A percentile compares a stretch with the other conserved stretches of the same genome.
Evolutionary conservation across 1,140 invertebrate species (phyloP).

Genomic region (Cataglyphis hispanica): DNA sequence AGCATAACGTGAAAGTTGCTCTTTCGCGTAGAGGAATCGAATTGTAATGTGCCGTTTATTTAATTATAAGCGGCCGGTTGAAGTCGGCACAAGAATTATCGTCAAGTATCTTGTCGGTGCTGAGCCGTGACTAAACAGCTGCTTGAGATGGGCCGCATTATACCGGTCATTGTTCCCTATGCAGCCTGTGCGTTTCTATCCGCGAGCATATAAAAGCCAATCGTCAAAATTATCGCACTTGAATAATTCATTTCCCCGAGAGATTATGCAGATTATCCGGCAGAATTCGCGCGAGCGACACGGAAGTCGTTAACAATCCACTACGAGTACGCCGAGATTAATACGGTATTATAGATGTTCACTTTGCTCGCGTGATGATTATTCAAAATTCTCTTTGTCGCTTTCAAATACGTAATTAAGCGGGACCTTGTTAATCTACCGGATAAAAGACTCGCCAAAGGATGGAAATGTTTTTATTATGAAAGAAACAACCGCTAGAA

Average conservation of each 20-base stretch:
- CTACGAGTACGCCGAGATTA: not conserved
- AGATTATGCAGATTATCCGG: not conserved
- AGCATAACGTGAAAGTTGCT: slow-evolving; percentile 61
- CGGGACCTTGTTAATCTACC: not conserved
- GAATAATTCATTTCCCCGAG: slow-evolving; percentile 48
- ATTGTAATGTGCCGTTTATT: slow-evolving; percentile 47
- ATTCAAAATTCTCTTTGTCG: not conserved
- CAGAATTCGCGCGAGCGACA: not conserved
- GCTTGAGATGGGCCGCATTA: slow-evolving; percentile 43
- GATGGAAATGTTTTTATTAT: slow-evolving; percentile 54
- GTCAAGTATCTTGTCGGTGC: slow-evolving; percentile 66
- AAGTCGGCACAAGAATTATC: slow-evolving; percentile 62
- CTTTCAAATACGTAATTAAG: not conserved
- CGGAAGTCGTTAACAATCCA: slow-evolving; percentile 12
- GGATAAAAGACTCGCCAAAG: slow-evolving; percentile 22
- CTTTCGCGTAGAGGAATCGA: slow-evolving; percentile 25
- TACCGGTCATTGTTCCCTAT: slow-evolving; percentile 16
- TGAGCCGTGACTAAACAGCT: slow-evolving; percentile 74
- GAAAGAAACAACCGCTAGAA: slow-evolving; percentile 8
- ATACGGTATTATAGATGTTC: not conserved
- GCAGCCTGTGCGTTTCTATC: not conserved
- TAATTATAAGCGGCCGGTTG: slow-evolving; percentile 49
- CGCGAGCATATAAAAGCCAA: slow-evolving; percentile 32
- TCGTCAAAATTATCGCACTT: slow-evolving; percentile 35
- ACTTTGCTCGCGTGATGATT: not conserved